Evolutionary conservation across 2,113 vertebrate species (phyloP).

Genomic region (Cavia porcellus): DNA sequence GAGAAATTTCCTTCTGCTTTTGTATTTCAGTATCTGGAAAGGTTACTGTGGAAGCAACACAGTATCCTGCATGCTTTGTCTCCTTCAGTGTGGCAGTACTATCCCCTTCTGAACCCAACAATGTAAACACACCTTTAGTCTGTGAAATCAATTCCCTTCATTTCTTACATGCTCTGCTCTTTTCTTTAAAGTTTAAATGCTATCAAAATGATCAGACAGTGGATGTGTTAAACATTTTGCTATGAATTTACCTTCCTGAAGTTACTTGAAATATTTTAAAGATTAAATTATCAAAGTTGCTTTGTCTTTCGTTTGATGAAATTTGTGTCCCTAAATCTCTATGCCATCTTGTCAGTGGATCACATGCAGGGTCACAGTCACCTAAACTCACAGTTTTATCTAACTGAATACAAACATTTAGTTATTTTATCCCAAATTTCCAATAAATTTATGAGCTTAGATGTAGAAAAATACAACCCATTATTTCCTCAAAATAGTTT

Average conservation of each 20-base stretch:
- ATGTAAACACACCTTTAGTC: background rate
- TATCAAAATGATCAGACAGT: background rate
- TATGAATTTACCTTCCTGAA: background rate
- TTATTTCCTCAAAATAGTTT: background rate
- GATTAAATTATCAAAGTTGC: background rate
- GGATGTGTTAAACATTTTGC: background rate
- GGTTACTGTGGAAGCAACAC: background rate
- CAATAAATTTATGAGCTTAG: background rate
- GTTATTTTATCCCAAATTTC: background rate
- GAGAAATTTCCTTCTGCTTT: background rate
- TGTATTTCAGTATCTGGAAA: background rate
- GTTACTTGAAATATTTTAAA: background rate
- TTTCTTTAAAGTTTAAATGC: background rate
- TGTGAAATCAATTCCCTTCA: background rate
- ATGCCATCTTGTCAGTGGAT: background rate
- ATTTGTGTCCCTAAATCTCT: background rate
- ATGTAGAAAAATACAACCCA: background rate
- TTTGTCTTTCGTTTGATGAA: background rate
- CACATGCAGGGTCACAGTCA: background rate
- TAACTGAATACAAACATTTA: background rate
- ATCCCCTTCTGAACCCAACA: background rate
- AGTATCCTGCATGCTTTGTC: background rate
- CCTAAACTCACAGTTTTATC: rapidly evolving
- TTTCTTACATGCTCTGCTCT: background rate
- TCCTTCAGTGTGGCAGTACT: background rate